Base-by-base conservation (phyloP, 2,113 vertebrate genomes). In the Hiodon tergisus region DNA sequence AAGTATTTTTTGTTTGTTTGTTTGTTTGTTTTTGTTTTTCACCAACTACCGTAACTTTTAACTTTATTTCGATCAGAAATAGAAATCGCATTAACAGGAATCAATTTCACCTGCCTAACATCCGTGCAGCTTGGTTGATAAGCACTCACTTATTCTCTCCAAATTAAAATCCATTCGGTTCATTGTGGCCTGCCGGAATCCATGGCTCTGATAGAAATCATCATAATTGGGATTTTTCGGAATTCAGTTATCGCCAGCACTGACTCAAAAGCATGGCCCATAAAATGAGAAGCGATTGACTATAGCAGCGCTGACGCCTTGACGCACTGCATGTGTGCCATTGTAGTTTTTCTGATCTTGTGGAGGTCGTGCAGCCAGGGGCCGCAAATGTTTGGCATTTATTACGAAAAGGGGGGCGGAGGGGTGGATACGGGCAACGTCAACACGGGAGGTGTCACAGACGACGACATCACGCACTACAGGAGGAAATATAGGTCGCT, bases 21-120 rank as follows among this genome's bases (percentile, higher is more conserved):
- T 59, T 48, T 0, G 61, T 74, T 65, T 72, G 50, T 48, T 70
- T 77, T 2, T 52, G 71, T 77, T 78, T 61, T 14, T 66, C 69
- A 73, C n/a, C 46, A 17, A 16, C 67, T 73, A 54, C n/a, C 7
- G n/a, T 70, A 57, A 9, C 16, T 14, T 57, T 17, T 31, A 31
- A 31, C 31, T 71, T 9, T 8, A 13, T 31, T 48, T 9, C 5
- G 17, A 46, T 13, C 11, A 58, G 55, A 58, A 73, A 79, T 77
- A 66, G 77, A 77, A 67, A 77, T 75, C 57, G 16, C 77, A 73
- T 79, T 77, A 73, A 76, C 65, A 47, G 16, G 58, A 61, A 54
- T 54, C n/a, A 16, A 73, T 73, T 62, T 14, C 7, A 16, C 17
- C 47, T 66, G 51, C 17, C 53, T 9, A 63, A 11, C 51, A 48